Base-by-base conservation (phyloP, 2,113 vertebrate species). In the Otocyon megalotis region DNA sequence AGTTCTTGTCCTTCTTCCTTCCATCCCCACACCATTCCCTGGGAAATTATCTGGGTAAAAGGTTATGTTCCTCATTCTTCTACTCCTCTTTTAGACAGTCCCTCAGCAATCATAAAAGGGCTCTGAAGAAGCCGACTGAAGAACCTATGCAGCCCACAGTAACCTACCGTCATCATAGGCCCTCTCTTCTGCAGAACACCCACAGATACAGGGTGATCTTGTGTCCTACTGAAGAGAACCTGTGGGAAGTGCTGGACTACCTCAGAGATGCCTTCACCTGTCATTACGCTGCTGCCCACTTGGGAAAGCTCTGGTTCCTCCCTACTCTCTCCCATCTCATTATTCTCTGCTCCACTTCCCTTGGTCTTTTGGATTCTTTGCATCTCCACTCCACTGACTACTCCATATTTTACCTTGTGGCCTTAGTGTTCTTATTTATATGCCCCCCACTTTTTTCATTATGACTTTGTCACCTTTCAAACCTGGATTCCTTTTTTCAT, bases 141-240 rank as follows among this genome's bases (percentile, higher is more conserved):
- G 65, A 92, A 53, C 19, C n/a, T 43, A 53, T 28, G 48, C 30
- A 60, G 92, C 17, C 20, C 43, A 32, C 20, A 62, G 22, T 37
- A 69, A 88, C 54, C 88, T 93, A 93, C 50, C 96, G n/a, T 90
- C 72, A 79, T 24, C 19, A n/a, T 37, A 97, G 53, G 94, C 35
- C 16, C 28, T 60, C 91, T 19, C 54, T 83, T 83, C 37, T 48
- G 30, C 50, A 43, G 43, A 74, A 50, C 2, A 43, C 20, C n/a
- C 67, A n/a, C 6, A 56, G 74, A n/a, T 26, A 58, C 32, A 16
- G n/a, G 17, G 10, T 56, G 50, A 77, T 14, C 43, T 87, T 69
- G 20, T 17, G 65, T 93, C 76, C 19, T 63, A 32, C 56, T 62
- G 35, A 56, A 88, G 72, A 87, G 65, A 87, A 92, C 32, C 60